phyloP scores from a whole-genome alignment of 2,888 invertebrate genomes.

The Orchesellides sinensis region DNA sequence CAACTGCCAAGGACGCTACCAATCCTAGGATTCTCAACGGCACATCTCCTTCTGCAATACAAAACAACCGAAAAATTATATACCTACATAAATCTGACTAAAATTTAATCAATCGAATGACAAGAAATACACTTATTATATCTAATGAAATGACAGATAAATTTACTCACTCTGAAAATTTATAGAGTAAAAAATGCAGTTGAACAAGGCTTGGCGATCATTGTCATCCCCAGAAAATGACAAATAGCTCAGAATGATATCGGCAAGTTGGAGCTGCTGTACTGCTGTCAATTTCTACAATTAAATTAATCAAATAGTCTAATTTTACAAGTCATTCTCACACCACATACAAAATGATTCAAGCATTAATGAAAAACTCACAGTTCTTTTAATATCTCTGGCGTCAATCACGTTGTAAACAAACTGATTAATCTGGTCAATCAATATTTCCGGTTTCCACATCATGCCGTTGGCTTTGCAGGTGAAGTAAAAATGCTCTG shows the following conservation, averaged over 20 bases:
- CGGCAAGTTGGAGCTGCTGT: slow-evolving; percentile 61
- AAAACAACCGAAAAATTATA: neutral
- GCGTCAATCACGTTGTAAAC: slow-evolving; percentile 59
- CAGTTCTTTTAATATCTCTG: slow-evolving; percentile 59
- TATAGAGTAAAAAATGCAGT: slow-evolving; percentile 61
- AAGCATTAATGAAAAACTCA: slow-evolving; percentile 6
- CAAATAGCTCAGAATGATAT: slow-evolving; percentile 56
- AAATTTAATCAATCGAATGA: neutral
- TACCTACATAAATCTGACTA: neutral
- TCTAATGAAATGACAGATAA: neutral
- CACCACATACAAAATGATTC: neutral
- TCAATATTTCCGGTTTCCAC: slow-evolving; percentile 60
- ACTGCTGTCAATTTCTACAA: slow-evolving; percentile 53
- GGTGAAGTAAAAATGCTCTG: slow-evolving; percentile 65
- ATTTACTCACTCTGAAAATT: slow-evolving; percentile 64
- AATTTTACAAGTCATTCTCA: neutral
- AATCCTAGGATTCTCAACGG: slow-evolving; percentile 61
- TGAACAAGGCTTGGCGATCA: slow-evolving; percentile 66
- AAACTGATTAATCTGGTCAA: slow-evolving; percentile 64
- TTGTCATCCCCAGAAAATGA: slow-evolving; percentile 52
- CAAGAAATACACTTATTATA: neutral
- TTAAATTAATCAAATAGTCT: neutral
- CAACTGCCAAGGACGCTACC: slow-evolving; percentile 64
- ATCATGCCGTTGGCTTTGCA: slow-evolving; percentile 58
- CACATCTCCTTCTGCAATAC: slow-evolving; percentile 60